phyloP scores from a whole-genome alignment of 2,113 vertebrate species.

The Nothobranchius furzeri region DNA sequence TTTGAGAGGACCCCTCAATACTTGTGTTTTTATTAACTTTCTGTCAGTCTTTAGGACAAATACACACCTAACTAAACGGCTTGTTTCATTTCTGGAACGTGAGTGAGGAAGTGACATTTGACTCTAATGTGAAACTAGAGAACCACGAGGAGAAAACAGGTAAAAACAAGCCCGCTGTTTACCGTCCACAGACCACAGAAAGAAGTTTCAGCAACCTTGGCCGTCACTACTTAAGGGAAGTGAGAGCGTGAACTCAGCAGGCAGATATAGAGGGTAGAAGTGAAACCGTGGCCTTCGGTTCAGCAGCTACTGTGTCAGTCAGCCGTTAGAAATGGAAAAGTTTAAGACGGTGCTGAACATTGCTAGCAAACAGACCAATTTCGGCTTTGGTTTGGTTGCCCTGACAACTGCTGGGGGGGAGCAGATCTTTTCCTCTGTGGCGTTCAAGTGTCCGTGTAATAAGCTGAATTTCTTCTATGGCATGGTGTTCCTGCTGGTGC shows the following conservation, averaged over 20 bases:
- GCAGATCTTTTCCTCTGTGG: slow-evolving; percentile 72
- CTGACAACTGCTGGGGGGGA: slow-evolving; percentile 77
- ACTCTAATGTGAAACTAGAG: not conserved
- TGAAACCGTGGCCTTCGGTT: slow-evolving; percentile 3
- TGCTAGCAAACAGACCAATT: slow-evolving; percentile 38
- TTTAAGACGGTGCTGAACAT: slow-evolving; percentile 56
- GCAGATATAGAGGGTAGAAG: slow-evolving; percentile 10
- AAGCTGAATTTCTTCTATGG: slow-evolving; percentile 75
- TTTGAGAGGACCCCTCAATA: too few species aligned
- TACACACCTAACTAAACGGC: too few species aligned
- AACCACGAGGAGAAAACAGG: not conserved
- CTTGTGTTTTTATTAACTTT: too few species aligned
- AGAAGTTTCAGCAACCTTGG: not conserved
- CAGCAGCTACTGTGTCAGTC: not conserved
- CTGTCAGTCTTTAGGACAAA: too few species aligned
- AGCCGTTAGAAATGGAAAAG: slow-evolving; percentile 70
- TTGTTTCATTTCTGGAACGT: too few species aligned
- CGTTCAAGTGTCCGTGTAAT: slow-evolving; percentile 84
- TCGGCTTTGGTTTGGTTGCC: slow-evolving; percentile 74
- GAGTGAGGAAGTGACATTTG: not conserved
- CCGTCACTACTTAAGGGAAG: not conserved
- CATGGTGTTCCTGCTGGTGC: slow-evolving; percentile 79
- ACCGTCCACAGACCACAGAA: not conserved
- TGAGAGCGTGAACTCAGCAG: not conserved
- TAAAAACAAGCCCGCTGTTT: not conserved